These are phyloP conservation scores for Peribatodes rhomboidaria DNA, from an alignment of 2,888 invertebrate genomes.

Conservation along the genomic window DNA sequence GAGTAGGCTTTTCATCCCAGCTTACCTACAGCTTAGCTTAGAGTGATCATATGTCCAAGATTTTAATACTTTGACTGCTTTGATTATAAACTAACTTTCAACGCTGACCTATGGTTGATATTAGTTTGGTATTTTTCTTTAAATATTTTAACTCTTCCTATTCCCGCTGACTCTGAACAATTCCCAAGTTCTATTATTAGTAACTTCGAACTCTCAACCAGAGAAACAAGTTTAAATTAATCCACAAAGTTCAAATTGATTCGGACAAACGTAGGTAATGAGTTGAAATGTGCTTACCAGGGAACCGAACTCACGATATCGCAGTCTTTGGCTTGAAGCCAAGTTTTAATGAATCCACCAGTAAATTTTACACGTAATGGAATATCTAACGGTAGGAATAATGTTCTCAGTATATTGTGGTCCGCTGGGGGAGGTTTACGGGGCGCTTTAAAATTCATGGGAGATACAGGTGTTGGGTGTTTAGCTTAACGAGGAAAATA, in stretches of 20 bases:
- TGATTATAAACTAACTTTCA: no score
- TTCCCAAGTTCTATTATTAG: conserved; percentile 9
- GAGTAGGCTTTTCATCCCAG: no score
- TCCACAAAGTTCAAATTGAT: conserved; percentile 60
- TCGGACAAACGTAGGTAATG: conserved; percentile 58
- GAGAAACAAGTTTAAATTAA: conserved; percentile 56
- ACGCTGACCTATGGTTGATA: no score
- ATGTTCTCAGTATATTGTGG: conserved; percentile 42
- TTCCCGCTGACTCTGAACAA: neutral
- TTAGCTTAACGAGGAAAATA: conserved; percentile 21
- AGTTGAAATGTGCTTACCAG: conserved; percentile 62
- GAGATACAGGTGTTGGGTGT: conserved; percentile 24
- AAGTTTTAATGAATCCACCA: conserved; percentile 74
- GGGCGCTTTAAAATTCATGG: conserved; percentile 30
- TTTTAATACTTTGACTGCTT: no score
- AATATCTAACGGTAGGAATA: conserved; percentile 69
- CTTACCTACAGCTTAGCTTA: no score
- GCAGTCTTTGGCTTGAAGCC: conserved; percentile 61
- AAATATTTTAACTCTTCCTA: neutral
- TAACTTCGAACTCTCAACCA: conserved; percentile 6
- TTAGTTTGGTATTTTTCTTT: no score
- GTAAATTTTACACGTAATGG: conserved; percentile 72
- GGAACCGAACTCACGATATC: conserved; percentile 53
- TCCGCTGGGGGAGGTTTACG: conserved; percentile 35
- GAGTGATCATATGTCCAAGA: no score